These are phyloP conservation scores for Drosophila sulfurigaster DNA, from an alignment of 1,140 invertebrate genomes.

Conservation along the genomic window DNA sequence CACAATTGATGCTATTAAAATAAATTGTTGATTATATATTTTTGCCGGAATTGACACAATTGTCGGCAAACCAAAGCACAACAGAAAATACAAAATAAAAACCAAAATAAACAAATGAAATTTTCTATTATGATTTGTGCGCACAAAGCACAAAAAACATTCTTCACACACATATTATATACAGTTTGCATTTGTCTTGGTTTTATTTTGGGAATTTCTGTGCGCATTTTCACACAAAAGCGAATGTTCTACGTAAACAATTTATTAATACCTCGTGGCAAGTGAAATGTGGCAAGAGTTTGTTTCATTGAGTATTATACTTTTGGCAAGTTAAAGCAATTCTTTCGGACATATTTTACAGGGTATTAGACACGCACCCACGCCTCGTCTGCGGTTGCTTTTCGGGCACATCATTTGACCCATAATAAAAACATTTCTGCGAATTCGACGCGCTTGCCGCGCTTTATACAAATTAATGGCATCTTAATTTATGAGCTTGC, in stretches of 20 bases:
- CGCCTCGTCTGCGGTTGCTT: neutral
- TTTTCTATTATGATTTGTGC: constrained; percentile 23
- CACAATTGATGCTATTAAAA: constrained; percentile 55
- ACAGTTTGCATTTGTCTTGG: constrained; percentile 23
- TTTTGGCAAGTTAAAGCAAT: neutral
- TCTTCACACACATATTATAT: constrained; percentile 5
- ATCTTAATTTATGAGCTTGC: constrained; percentile 56
- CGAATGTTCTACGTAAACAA: constrained; percentile 25
- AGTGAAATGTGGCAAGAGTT: neutral
- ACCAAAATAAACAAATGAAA: constrained; percentile 61
- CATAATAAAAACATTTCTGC: constrained; percentile 61
- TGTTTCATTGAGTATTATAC: neutral
- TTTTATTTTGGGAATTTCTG: constrained; percentile 32
- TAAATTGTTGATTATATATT: constrained; percentile 67
- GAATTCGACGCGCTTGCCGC: constrained; percentile 28
- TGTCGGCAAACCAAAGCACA: constrained; percentile 36
- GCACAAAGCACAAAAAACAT: constrained; percentile 13
- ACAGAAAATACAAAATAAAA: constrained; percentile 14
- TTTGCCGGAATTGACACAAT: constrained; percentile 52
- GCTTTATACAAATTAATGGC: constrained; percentile 47
- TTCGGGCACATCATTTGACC: constrained; percentile 38
- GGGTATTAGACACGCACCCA: neutral
- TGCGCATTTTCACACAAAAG: constrained; percentile 34
- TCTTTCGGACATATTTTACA: neutral
- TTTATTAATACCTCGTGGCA: constrained; percentile 6